phyloP scores from a whole-genome alignment of 2,113 vertebrate genomes.

The Cisticola juncidis region DNA sequence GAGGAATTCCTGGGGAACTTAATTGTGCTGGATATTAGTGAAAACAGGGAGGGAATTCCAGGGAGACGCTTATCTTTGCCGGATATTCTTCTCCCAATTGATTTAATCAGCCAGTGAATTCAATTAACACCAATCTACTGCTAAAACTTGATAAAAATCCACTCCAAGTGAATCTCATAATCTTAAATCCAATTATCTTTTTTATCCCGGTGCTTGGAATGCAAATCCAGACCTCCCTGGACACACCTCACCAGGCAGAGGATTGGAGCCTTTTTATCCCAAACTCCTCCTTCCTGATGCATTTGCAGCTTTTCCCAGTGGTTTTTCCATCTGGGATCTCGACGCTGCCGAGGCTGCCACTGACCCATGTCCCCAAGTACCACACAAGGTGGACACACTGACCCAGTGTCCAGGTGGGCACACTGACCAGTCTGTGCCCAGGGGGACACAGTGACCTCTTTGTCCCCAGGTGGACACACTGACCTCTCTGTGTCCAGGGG shows the following conservation, averaged over 20 bases:
- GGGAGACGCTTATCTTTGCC: rapidly evolving
- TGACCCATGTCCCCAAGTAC: not conserved
- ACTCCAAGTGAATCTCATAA: not conserved
- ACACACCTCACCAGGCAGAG: not conserved
- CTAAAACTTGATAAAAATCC: not conserved
- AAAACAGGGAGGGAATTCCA: not conserved
- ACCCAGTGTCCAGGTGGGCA: no score
- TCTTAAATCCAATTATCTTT: not conserved
- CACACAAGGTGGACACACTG: not conserved
- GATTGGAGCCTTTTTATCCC: not conserved
- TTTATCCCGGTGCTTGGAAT: not conserved
- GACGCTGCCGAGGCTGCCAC: rapidly evolving
- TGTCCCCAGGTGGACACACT: no score
- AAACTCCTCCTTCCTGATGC: no score
- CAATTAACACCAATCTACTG: not conserved
- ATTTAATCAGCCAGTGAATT: not conserved
- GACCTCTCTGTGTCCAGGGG: rapidly evolving
- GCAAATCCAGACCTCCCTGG: rapidly evolving
- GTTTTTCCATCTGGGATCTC: not conserved
- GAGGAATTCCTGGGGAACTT: not conserved
- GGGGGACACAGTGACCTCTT: no score
- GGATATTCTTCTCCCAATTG: not conserved
- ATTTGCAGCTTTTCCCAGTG: not conserved
- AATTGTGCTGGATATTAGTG: not conserved
- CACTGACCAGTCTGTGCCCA: no score